These are phyloP conservation scores for Podocnemis expansa DNA, from an alignment of 2,113 vertebrate genomes.

Conservation along the genomic window DNA sequence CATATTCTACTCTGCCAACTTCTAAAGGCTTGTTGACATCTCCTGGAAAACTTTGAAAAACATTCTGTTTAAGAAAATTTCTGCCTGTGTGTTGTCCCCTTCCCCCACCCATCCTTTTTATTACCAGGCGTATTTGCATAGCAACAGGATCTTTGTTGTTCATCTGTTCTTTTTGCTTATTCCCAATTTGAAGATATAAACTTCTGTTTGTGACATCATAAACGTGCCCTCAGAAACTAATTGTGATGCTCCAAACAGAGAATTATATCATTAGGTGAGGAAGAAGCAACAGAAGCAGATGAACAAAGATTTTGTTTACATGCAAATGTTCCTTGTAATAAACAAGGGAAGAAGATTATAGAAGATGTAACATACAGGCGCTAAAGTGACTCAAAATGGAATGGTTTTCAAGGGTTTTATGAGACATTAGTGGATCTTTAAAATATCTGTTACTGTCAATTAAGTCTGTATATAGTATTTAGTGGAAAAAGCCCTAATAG, in stretches of 20 bases:
- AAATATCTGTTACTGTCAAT: neutral
- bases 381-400: neutral
- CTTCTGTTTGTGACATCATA: neutral
- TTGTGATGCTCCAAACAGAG: neutral
- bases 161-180: neutral
- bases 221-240: neutral
- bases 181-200: neutral
- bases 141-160: neutral
- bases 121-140: neutral
- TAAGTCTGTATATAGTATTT: neutral
- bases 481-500: neutral
- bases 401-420: neutral
- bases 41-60: neutral
- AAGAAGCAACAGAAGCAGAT: conserved; percentile 19
- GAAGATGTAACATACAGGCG: neutral
- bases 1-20: neutral
- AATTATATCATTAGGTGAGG: neutral
- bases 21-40: neutral
- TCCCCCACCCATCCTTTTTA: neutral
- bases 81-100: neutral
- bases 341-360: neutral
- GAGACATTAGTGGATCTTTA: neutral
- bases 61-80: neutral
- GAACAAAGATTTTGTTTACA: neutral
- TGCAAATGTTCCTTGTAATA: conserved; percentile 6